phyloP scores from a whole-genome alignment of 1,140 invertebrate species.

The Druon quercuslanigerum region DNA sequence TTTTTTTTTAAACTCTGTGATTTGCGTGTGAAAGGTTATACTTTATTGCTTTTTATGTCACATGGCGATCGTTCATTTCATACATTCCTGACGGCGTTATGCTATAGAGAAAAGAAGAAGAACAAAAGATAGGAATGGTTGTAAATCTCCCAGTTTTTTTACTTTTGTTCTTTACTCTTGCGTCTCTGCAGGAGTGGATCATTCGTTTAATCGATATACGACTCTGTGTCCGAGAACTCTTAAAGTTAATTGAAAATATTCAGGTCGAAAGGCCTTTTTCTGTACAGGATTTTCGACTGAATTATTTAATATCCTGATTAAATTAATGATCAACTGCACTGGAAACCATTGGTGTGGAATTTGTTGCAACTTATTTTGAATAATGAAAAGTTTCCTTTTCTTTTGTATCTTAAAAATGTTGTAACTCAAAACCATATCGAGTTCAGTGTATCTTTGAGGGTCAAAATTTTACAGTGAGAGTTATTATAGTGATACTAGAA shows the following conservation, averaged over 20 bases:
- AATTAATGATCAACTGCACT: too few relatives aligned
- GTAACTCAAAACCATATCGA: too few relatives aligned
- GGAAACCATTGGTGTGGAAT: too few relatives aligned
- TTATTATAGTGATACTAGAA: too few relatives aligned
- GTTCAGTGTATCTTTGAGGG: too few relatives aligned
- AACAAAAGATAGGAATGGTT: slow-evolving; percentile 14
- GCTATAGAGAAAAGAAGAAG: slow-evolving; percentile 17
- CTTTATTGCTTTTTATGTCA: slow-evolving; percentile 5
- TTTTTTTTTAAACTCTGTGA: neutral
- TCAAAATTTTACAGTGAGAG: too few relatives aligned
- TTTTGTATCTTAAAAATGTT: too few relatives aligned
- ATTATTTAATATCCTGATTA: too few relatives aligned
- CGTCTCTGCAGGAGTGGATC: slow-evolving; percentile 12
- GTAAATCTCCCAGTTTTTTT: slow-evolving; percentile 26
- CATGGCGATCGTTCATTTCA: slow-evolving; percentile 19
- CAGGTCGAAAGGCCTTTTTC: neutral
- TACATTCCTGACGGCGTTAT: slow-evolving; percentile 12
- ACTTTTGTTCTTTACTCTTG: neutral
- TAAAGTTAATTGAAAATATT: slow-evolving; percentile 26
- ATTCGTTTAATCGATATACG: slow-evolving; percentile 30
- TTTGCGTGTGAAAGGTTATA: neutral
- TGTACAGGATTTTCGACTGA: too few relatives aligned
- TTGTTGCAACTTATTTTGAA: too few relatives aligned
- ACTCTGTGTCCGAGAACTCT: slow-evolving; percentile 20
- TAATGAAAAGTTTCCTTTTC: too few relatives aligned